Evolutionary conservation across 2,113 vertebrate genomes (phyloP).

Genomic region (Hystrix cristata): DNA sequence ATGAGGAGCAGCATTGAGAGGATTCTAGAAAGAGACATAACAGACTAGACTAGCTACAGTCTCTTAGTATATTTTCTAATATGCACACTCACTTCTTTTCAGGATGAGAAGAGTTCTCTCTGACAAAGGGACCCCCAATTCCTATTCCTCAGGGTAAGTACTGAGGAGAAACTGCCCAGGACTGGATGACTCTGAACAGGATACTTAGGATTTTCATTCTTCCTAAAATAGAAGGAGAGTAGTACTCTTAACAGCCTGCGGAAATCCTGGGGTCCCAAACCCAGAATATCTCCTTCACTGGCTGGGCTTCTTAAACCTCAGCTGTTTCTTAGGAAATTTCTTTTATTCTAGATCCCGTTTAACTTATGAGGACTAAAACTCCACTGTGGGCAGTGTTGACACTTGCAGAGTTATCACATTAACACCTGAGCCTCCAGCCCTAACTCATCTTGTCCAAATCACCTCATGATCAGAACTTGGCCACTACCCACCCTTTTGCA

Average conservation of each 20-base stretch:
- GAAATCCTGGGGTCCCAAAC: neutral
- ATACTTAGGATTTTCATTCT: neutral
- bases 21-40: slow-evolving; percentile 2
- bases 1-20: neutral
- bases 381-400: neutral
- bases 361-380: neutral
- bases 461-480: neutral
- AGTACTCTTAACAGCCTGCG: neutral
- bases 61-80: neutral
- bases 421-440: neutral
- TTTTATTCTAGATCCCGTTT: neutral
- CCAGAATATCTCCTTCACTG: neutral
- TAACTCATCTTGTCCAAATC: neutral
- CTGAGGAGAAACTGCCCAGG: neutral
- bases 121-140: neutral
- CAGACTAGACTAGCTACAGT: neutral
- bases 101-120: neutral
- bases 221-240: neutral
- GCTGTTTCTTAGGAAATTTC: neutral
- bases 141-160: neutral
- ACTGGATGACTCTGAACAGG: neutral
- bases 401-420: neutral
- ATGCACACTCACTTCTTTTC: neutral
- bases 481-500: neutral
- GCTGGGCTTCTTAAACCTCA: neutral